Percentiles rank a stretch among this genome's conserved stretches.
phyloP scores from a whole-genome alignment of 2,113 vertebrate genomes.

The Cisticola juncidis region DNA sequence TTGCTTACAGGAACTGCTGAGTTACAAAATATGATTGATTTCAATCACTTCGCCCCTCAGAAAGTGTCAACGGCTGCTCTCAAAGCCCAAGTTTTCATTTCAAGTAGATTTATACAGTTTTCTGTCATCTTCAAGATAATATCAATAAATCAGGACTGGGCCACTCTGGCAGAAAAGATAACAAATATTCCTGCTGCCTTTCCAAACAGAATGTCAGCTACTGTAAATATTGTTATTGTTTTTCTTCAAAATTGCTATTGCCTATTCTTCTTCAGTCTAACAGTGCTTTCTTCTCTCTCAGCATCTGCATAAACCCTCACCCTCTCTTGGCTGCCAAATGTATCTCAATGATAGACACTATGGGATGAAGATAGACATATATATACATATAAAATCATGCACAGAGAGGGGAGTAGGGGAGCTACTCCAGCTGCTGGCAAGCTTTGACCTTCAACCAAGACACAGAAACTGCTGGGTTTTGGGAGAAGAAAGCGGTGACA shows the following conservation, averaged over 20 bases:
- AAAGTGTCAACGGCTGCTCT: neutral
- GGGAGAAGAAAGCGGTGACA: neutral
- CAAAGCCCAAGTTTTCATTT: slow-evolving; percentile 34
- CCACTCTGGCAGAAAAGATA: slow-evolving; percentile 30
- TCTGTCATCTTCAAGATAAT: slow-evolving; percentile 37
- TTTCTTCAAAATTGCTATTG: slow-evolving; percentile 9
- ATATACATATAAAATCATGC: neutral
- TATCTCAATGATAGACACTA: neutral
- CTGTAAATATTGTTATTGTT: slow-evolving; percentile 1
- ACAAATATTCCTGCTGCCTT: neutral
- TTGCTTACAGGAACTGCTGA: neutral
- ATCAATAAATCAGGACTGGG: slow-evolving; percentile 28
- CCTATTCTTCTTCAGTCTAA: neutral
- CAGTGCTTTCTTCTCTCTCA: neutral
- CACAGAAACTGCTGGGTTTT: neutral
- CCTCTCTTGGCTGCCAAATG: neutral
- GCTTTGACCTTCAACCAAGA: neutral
- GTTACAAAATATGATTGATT: slow-evolving; percentile 27
- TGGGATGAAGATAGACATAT: neutral
- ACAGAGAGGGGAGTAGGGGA: neutral
- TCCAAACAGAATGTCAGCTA: slow-evolving; percentile 3
- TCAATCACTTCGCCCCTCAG: neutral
- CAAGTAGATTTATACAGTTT: slow-evolving; percentile 20
- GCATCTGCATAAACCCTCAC: neutral
- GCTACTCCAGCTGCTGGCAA: neutral